Conservation (phyloP, 2,797 vertebrate species). For the Centroberyx gerrardi region DNA sequence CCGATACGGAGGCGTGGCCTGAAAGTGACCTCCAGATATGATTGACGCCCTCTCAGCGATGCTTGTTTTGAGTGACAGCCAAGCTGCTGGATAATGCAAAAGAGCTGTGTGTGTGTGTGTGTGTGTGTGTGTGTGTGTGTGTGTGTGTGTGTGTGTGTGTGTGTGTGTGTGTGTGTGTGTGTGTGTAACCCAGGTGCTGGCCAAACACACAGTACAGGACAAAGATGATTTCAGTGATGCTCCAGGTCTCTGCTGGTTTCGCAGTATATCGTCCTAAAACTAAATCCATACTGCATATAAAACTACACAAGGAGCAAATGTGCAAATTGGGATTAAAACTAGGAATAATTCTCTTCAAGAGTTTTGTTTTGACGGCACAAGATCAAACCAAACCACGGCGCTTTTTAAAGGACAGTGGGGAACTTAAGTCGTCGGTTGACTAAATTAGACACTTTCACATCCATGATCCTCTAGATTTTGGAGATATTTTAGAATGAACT, state of each 20-base stretch:
- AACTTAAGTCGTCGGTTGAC: not conserved
- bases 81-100: conserved; percentile 11
- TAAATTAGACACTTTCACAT: not conserved
- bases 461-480: not conserved
- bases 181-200: not conserved
- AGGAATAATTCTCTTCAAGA: no score
- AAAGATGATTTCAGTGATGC: conserved; percentile 7
- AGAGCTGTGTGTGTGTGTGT: conserved; percentile 6
- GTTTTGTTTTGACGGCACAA: no score
- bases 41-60: conserved; percentile 40
- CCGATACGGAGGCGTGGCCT: conserved; percentile 37
- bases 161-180: conserved; percentile 7
- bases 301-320: conserved; percentile 6
- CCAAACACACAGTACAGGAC: not conserved
- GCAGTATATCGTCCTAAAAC: not conserved
- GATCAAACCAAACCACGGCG: no score
- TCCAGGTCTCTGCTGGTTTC: not conserved
- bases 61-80: conserved; percentile 55
- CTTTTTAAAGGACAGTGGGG: conserved; percentile 4
- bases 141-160: conserved; percentile 10
- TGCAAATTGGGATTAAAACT: conserved; percentile 4
- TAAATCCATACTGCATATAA: conserved; percentile 14
- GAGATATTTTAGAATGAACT: no score
- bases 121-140: conserved; percentile 22
- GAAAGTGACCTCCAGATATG: conserved; percentile 62